Evolutionary conservation across 1,140 invertebrate genomes (phyloP), one percentile per base, ranked within the genome.

Genomic region (Drosophila seguyi): DNA sequence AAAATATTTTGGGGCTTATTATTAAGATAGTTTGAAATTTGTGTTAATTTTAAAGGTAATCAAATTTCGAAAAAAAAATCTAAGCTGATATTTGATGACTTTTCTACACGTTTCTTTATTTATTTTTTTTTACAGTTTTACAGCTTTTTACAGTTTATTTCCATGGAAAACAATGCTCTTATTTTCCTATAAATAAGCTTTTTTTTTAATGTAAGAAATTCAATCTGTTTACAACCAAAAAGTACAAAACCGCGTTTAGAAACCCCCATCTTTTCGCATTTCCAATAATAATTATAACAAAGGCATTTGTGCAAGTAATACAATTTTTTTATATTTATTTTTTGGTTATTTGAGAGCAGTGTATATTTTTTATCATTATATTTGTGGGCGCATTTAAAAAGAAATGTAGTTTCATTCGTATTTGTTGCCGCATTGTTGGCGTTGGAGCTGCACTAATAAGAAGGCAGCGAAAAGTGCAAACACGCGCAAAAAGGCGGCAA

Each of bases 371-470:
- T 0, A 2, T 22, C 14, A 34, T 25, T n/a, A 42, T 41, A 16
- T 10, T 25, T 68, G 44, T 66, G 16, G 18, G 18, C 22, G n/a
- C 34, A 6, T 42, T 31, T 31, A 36, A 44, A 66, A 66, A n/a
- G n/a, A 63, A 69, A 29, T 18, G 18, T 29, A 38, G 48, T 44
- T 55, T 45, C 62, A 69, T 69, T 69, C 65, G 34, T 38, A 53
- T 67, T 55, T 67, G 47, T 22, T 58, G 66, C 52, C 62, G 57
- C 57, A 55, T 60, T 81, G 74, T 63, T 78, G 82, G 68, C 78
- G 68, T 67, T 87, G 74, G 78, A 87, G 83, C 66, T 74, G 79
- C 83, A 75, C 82, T 82, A 87, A 87, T 87, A 81, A 75, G 75
- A 72, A 50, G 25, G 34, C 63, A 52, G 34, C 27, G 45, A 59